phyloP scores from a whole-genome alignment of 2,888 invertebrate genomes.

The Drosophila meridionalis region DNA sequence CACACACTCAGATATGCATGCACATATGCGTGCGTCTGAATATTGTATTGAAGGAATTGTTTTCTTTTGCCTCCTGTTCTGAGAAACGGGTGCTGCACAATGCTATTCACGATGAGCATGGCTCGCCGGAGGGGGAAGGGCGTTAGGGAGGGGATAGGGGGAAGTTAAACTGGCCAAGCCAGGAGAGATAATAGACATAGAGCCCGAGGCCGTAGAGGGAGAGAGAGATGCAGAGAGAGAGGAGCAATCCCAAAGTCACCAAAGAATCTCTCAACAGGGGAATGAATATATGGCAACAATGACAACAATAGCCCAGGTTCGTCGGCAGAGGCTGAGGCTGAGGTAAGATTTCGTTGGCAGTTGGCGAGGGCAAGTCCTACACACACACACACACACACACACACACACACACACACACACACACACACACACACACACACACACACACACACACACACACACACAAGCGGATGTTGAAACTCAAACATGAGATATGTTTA shows the following conservation, averaged over 20 bases:
- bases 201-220: neutral
- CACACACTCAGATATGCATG: neutral
- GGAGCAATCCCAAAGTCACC: conserved; percentile 16
- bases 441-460: neutral
- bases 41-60: conserved; percentile 54
- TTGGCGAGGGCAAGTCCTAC: conserved; percentile 1
- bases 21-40: neutral
- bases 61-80: conserved; percentile 57
- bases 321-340: conserved; percentile 8
- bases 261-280: conserved; percentile 25
- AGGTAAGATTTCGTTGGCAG: conserved; percentile 28
- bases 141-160: conserved; percentile 1
- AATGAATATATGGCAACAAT: conserved; percentile 58
- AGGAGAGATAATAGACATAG: conserved; percentile 39
- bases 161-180: conserved; percentile 26
- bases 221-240: neutral
- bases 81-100: conserved; percentile 54
- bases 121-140: neutral
- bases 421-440: neutral
- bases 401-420: too few relatives aligned
- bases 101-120: conserved; percentile 26
- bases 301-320: conserved; percentile 62
- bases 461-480: neutral
- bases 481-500: conserved; percentile 6
- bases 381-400: neutral